Base-by-base conservation (phyloP, 2,888 invertebrate genomes). In the Eucriotettix oculatus region DNA sequence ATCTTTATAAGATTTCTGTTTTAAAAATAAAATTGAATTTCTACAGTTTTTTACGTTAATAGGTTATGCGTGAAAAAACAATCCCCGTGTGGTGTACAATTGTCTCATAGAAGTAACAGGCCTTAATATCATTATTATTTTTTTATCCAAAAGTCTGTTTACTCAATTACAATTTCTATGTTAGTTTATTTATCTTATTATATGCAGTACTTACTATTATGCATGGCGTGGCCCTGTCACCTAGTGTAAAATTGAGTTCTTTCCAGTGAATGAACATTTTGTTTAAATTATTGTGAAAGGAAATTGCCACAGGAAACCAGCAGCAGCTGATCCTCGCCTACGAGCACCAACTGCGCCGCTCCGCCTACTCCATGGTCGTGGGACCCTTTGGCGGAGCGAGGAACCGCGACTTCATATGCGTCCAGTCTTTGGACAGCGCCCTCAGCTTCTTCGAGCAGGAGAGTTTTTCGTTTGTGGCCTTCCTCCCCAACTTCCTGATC, bases 371-470 rank as follows among this genome's bases (percentile, higher is more conserved):
- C 68, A 76, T 95, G 67, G 83, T 84, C 52, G 78, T 83, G 65
- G 97, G 96, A 0, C 81, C 88, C 3, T 97, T 97, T 74, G 95
- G 95, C 1, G 86, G 86, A 59, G 85, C 85, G 0, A 82, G 84
- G 69, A 84, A 85, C 2, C 79, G 90, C 69, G 94, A 96, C 72
- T 91, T 95, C 68, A 79, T 95, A 61, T 95, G 95, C 71, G 84
- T 97, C 17, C 92, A 93, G 70, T 90, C 90, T 43, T 74, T 96
- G 67, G 95, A 97, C 74, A 94, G 96, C 14, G 83, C 87, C 58
- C 72, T 97, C 16, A 84, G 86, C 60, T 89, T 98, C 71, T 96
- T 86, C 72, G 97, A 97, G 71, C 95, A 95, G 75, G 96, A 97
- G 73, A 85, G 87, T 59, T 89, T 87, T 71, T 80, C 87, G 16